Conservation (phyloP, 2,113 vertebrate genomes). For the Aleadryas rufinucha region DNA sequence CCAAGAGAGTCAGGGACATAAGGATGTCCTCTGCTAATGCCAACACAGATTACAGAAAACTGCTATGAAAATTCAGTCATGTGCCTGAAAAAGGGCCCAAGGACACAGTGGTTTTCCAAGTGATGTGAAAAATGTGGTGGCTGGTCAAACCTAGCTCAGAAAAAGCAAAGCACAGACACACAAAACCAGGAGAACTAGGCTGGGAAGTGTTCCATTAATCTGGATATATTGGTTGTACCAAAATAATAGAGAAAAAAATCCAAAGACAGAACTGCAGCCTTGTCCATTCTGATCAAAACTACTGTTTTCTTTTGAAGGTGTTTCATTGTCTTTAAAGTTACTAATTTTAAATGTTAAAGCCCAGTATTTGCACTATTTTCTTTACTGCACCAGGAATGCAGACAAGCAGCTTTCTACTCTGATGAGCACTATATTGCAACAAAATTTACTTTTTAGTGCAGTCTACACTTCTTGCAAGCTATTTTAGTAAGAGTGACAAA, state of each 20-base stretch:
- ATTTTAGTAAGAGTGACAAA: not conserved
- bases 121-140: not conserved
- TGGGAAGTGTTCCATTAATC: not conserved
- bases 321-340: not conserved
- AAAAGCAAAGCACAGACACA: not conserved
- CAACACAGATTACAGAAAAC: conserved; percentile 19
- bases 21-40: not conserved
- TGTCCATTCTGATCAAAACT: not conserved
- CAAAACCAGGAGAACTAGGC: not conserved
- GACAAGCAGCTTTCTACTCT: not conserved
- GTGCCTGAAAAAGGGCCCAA: not conserved
- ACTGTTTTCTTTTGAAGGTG: not conserved
- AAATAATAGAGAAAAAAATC: not conserved
- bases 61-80: not conserved
- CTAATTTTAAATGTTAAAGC: not conserved
- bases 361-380: not conserved
- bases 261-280: not conserved
- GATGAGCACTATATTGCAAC: not conserved
- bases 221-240: not conserved
- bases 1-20: not conserved
- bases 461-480: not conserved
- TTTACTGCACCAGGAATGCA: not conserved
- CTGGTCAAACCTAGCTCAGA: not conserved
- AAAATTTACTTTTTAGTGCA: not conserved
- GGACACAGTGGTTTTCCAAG: not conserved